Base-by-base conservation (phyloP, 1,140 invertebrate genomes). In the Penaeus chinensis region DNA sequence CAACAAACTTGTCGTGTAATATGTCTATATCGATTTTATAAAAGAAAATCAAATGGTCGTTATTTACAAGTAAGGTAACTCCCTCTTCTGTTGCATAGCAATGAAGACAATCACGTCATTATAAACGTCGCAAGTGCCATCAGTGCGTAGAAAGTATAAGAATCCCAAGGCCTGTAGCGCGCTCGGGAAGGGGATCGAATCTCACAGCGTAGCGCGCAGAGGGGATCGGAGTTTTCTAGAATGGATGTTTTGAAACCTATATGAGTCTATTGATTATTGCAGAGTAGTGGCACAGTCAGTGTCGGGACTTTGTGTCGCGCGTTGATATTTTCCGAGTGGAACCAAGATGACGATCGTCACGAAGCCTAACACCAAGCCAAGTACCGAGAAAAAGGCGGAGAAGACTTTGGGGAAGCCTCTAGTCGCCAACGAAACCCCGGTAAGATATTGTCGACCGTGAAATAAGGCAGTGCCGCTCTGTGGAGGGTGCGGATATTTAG, bases 291-390 rank as follows among this genome's bases (percentile, higher is more conserved):
- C 7, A 18, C 24, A 74, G 24, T 19, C 24, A 24, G 37, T 37
- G 19, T 74, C 24, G 19, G 20, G 19, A 24, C 69, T 32, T 74
- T 19, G 69, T 37, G 18, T 32, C 22, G 27, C 4, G 24, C 24
- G 47, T 54, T 19, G 8, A n/a, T 37, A 74, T 3, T 24, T 11
- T 19, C 60, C 60, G 7, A 3, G 22, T 27, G 20, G 37, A 62
- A n/a, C 22, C 76, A 92, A 90, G 19, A 95, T 95, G 95, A 95
- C 95, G 84, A 93, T 95, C 91, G 93, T 95, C 90, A 95, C 94
- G 18, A 95, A 95, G 91, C 94, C 94, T 8, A 93, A 94, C 79
- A 95, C 94, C 18, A 95, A 95, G 91, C 94, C 94, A 10, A 93
- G 95, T 80, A 93, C 92, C 60, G 94, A 95, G 87, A 95, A 95